phyloP scores from a whole-genome alignment of 2,113 vertebrate species.

The Synodontis membranacea region DNA sequence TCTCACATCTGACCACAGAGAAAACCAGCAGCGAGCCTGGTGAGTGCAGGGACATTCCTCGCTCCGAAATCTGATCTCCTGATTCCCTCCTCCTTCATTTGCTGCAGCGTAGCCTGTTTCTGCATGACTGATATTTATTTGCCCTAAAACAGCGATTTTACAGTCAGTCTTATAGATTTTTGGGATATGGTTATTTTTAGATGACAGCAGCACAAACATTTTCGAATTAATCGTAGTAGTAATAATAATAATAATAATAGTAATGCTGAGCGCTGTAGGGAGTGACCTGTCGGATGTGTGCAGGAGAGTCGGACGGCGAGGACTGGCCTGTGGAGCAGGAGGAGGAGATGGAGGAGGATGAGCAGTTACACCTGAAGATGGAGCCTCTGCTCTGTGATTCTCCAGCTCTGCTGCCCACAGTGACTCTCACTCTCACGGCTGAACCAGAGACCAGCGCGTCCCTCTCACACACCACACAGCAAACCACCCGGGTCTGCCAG shows the following conservation, averaged over 20 bases:
- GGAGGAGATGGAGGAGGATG: conserved; percentile 69
- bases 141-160: neutral
- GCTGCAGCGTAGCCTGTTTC: neutral
- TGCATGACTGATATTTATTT: neutral
- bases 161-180: no score
- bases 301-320: conserved; percentile 82
- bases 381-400: conserved; percentile 79
- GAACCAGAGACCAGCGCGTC: conserved; percentile 55
- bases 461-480: conserved; percentile 23
- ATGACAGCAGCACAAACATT: no score
- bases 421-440: conserved; percentile 74
- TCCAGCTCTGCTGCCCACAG: conserved; percentile 80
- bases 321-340: conserved; percentile 84
- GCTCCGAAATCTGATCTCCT: neutral
- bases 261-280: neutral
- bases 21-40: conserved; percentile 86
- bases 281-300: neutral
- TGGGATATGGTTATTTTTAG: no score
- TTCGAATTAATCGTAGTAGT: neutral
- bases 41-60: conserved; percentile 57
- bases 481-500: neutral
- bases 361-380: conserved; percentile 72
- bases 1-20: conserved; percentile 82
- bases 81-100: neutral
- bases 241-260: neutral